phyloP scores from a whole-genome alignment of 2,113 vertebrate genomes.

The Gadus macrocephalus region DNA sequence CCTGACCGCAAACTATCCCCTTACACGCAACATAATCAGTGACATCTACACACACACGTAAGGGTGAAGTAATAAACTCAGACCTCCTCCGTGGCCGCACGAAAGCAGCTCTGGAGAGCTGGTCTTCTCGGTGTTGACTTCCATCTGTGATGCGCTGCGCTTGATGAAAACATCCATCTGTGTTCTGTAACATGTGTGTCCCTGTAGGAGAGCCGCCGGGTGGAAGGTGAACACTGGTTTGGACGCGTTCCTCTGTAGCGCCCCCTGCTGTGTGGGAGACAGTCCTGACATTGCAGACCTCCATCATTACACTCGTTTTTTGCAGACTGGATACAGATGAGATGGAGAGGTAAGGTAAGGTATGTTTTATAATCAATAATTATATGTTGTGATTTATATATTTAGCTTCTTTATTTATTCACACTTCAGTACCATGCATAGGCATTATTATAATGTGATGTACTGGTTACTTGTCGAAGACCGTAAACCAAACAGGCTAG shows the following conservation, averaged over 20 bases:
- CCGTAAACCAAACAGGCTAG: no score
- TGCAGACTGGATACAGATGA: no score
- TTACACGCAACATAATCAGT: background rate
- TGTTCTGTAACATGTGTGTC: slow-evolving; percentile 18
- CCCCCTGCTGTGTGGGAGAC: slow-evolving; percentile 39
- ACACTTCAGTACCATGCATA: no score
- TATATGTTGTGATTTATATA: no score
- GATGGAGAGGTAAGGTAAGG: no score
- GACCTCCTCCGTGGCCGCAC: slow-evolving; percentile 67
- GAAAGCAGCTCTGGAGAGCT: slow-evolving; percentile 67
- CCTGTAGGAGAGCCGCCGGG: slow-evolving; percentile 14
- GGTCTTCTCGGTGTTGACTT: slow-evolving; percentile 30
- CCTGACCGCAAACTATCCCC: background rate
- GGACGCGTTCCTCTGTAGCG: background rate
- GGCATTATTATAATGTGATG: no score
- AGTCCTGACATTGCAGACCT: background rate
- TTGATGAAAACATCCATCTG: no score
- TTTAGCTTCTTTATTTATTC: no score
- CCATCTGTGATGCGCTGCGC: slow-evolving; percentile 39
- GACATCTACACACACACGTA: background rate
- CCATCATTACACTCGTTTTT: no score
- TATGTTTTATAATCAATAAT: no score
- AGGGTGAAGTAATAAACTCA: background rate
- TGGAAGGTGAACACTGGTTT: background rate
- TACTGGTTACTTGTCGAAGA: no score